Conservation (phyloP, 1,140 invertebrate species). For the Camponotus pennsylvanicus region DNA sequence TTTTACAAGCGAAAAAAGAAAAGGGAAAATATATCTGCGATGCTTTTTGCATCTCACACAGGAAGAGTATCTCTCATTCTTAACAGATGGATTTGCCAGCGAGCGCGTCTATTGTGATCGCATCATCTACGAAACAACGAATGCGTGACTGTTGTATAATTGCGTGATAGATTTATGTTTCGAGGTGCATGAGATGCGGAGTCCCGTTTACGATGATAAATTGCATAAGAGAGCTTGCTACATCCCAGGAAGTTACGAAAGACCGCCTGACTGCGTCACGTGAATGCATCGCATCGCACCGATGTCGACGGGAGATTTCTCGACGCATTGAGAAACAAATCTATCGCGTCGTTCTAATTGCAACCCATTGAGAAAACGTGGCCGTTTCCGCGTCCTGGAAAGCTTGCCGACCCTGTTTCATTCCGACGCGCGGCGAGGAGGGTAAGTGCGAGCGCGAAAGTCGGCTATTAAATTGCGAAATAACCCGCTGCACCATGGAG, state of each 20-base stretch:
- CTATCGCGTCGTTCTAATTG: not conserved
- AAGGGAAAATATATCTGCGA: not conserved
- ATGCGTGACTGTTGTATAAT: conserved; percentile 20
- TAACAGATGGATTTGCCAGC: not conserved
- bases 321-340: not conserved
- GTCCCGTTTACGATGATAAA: conserved; percentile 52
- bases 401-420: not conserved
- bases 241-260: conserved; percentile 31
- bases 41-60: not conserved
- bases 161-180: conserved; percentile 33
- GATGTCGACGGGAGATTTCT: conserved; percentile 11
- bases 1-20: not conserved
- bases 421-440: not conserved
- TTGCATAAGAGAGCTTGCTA: conserved; percentile 22
- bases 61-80: not conserved
- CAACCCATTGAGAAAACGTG: not conserved
- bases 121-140: conserved; percentile 9
- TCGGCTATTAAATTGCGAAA: conserved; percentile 70
- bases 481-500: conserved; percentile 46
- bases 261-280: conserved; percentile 18
- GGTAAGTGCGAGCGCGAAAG: conserved; percentile 3
- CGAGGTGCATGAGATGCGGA: not conserved
- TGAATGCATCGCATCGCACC: conserved; percentile 13
- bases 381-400: not conserved
- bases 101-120: not conserved